Evolutionary conservation across 2,888 invertebrate species (phyloP), one percentile per base, ranked within the genome.

Genomic region (Parnassius orleans): DNA sequence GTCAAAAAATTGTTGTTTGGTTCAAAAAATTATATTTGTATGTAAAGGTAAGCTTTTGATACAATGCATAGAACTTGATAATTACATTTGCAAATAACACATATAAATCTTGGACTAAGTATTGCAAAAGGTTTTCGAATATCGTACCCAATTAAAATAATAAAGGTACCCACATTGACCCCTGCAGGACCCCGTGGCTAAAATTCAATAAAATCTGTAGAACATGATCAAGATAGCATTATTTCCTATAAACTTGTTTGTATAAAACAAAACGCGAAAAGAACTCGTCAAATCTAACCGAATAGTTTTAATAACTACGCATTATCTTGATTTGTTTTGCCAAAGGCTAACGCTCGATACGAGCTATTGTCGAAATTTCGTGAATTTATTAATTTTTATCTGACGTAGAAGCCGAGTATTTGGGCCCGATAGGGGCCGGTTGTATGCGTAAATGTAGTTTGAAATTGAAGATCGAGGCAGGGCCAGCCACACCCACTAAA

Each of bases 141-240:
- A 24, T 11, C 51, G 11, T 51, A 51, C 24, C 9, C 5, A 53
- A 48, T 53, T 46, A 57, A 67, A 72, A 70, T 64, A 70, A 65
- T 52, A 46, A n/a, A 51, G 70, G 60, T 64, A 68, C 67, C 58
- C 67, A 42, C 58, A 64, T 60, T 69, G 72, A 73, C 69, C 71
- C 71, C 65, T 66, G 69, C n/a, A 66, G 50, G 57, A 71, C 68
- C 43, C 69, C 66, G 64, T 33, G 12, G 52, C n/a, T 51, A 58
- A 54, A 67, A 24, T 54, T 51, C 53, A 53, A 58, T 48, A 43
- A 24, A 46, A 43, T 14, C 51, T n/a, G 47, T 15, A 50, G 56
- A 57, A 54, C 24, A 54, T 51, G 50, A 62, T 63, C 41, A 55
- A 15, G 55, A 47, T 46, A 53, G 14, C n/a, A 43, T 57, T 63